Base-by-base conservation (phyloP, 2,113 vertebrate species). In the Phrynosoma platyrhinos region DNA sequence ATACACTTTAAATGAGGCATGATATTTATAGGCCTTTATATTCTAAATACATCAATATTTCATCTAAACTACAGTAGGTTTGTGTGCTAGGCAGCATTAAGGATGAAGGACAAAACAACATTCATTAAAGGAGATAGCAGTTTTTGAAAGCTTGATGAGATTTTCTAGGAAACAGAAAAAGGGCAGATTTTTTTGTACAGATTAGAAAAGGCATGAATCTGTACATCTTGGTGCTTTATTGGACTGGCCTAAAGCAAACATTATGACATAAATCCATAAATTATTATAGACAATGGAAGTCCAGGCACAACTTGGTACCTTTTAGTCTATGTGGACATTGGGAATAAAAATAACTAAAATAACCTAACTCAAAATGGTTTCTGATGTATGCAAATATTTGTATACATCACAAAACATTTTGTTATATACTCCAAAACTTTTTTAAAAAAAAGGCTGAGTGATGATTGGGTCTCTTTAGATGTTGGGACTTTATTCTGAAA, bases 21-120 rank as follows among this genome's bases (percentile, higher is more conserved):
- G 40, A 77, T 9, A 3, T 85, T 89, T 92, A 91, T 87, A 82
- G 82, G 42, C 71, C 52, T 86, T 86, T 71, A 83, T 77, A 42
- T 47, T 78, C 0, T 40, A 84, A 79, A 92, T 25, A 66, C 30
- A 77, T 47, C 13, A 84, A 82, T 83, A 84, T 88, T 91, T 87
- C 47, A 85, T 85, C 64, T 58, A 42, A 21, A 5, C 78, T 79
- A 53, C 32, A 80, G 10, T 9, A 87, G 30, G 20, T 77, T 80
- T 64, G 86, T 47, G 21, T 68, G 40, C 52, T 87, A 30, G 7
- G 47, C 30, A 32, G 75, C n/a, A 21, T 68, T 27, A 69, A 62
- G 13, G 21, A 84, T 62, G 18, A 55, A 87, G 16, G 69, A 1
- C 7, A 0, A 80, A 14, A 30, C 68, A 78, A 13, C 25, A 79